phyloP scores from a whole-genome alignment of 2,888 invertebrate genomes.

The Andrena trimmerana region DNA sequence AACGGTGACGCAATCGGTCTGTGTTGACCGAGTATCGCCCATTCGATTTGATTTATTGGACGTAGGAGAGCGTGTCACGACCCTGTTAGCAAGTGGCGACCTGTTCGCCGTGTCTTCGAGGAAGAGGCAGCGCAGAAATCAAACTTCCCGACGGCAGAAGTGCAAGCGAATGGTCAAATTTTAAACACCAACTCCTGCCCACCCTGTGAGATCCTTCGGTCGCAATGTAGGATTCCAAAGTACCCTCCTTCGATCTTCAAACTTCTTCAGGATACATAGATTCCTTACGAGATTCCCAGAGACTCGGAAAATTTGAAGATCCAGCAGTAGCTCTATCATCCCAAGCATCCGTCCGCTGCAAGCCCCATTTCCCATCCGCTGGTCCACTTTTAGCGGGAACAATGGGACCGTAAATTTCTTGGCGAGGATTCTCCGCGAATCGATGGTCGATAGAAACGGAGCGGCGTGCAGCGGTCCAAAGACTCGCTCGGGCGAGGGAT shows the following conservation, averaged over 20 bases:
- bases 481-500: conserved; percentile 8
- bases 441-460: not conserved
- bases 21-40: conserved; percentile 4
- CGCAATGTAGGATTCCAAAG: too few relatives aligned
- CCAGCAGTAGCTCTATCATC: not conserved
- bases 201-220: too few relatives aligned
- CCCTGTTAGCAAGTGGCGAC: conserved; percentile 33
- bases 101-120: not conserved
- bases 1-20: conserved; percentile 25
- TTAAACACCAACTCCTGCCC: too few relatives aligned
- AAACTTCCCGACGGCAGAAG: not conserved
- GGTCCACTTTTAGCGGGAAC: conserved; percentile 33
- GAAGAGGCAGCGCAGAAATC: not conserved
- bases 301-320: not conserved
- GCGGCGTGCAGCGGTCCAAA: not conserved
- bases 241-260: too few relatives aligned
- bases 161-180: too few relatives aligned
- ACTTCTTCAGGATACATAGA: too few relatives aligned
- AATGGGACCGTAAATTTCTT: conserved; percentile 42
- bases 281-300: not conserved
- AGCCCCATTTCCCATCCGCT: conserved; percentile 2
- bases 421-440: not conserved
- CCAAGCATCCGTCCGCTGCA: not conserved
- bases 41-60: conserved; percentile 38
- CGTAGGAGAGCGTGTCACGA: conserved; percentile 44